phyloP scores from a whole-genome alignment of 2,888 invertebrate species.

The Idaea straminata region DNA sequence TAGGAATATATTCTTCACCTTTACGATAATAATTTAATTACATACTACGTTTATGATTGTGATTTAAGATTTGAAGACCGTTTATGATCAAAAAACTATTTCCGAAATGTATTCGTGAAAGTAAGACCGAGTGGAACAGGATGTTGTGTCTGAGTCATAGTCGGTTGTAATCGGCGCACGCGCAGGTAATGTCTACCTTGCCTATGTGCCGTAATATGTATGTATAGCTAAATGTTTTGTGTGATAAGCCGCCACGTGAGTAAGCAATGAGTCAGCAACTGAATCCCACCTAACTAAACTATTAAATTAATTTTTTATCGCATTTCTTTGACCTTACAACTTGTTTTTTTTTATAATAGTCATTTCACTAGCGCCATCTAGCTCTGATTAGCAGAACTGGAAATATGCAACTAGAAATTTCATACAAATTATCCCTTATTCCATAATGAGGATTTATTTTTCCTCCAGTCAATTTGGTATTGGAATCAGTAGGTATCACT shows the following conservation, averaged over 20 bases:
- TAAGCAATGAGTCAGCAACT: constrained; percentile 58
- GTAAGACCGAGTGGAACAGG: constrained; percentile 68
- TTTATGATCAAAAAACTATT: not conserved
- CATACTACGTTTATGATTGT: constrained; percentile 24
- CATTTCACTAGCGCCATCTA: not conserved
- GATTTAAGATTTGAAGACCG: too few species aligned
- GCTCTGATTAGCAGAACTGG: too few species aligned
- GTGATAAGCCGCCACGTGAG: constrained; percentile 73
- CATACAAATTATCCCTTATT: too few species aligned
- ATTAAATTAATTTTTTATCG: constrained; percentile 13
- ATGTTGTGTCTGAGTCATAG: constrained; percentile 62
- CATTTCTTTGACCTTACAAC: not conserved
- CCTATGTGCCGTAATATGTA: constrained; percentile 49
- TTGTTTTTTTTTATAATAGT: not conserved
- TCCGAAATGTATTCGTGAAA: constrained; percentile 53
- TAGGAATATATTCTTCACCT: not conserved
- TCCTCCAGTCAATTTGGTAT: too few species aligned
- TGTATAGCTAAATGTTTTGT: constrained; percentile 38
- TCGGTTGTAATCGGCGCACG: constrained; percentile 62
- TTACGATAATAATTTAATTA: not conserved
- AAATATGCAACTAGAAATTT: too few species aligned
- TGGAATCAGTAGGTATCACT: too few species aligned
- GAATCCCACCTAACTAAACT: constrained; percentile 22
- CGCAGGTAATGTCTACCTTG: constrained; percentile 67
- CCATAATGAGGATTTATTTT: too few species aligned